Evolutionary conservation across 2,113 vertebrate genomes (phyloP), one percentile per base, ranked within the genome.

Genomic region (Dicerorhinus sumatrensis): DNA sequence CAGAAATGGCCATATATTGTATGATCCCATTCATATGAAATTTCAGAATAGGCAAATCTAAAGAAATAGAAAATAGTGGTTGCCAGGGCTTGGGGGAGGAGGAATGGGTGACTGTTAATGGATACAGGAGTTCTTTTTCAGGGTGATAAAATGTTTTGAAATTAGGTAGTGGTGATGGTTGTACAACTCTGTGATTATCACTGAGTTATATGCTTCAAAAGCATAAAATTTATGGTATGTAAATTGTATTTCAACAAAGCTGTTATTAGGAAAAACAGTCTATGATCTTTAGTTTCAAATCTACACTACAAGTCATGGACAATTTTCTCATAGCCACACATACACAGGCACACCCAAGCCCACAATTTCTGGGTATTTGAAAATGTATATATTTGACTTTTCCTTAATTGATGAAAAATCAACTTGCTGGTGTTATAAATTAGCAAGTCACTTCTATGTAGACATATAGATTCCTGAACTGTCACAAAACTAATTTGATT

Each of bases 1-100:
- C 29, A 65, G 25, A 87, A 92, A 54, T 79, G 16, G 20, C 5
- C 23, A 85, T 23, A 63, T 11, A 16, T 65, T 87, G 1, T 63
- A 54, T 51, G n/a, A 93, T 84, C 84, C 12, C n/a, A 70, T 33
- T 87, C 92, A 84, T 23, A 58, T 87, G 67, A 95, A 79, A 80
- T 76, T 83, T 93, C 36, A 51, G 51, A 96, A 39, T 76, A 79
- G 23, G 31, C 17, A 83, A 94, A 88, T 56, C 17, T 31, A 87
- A 27, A 92, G 65, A 93, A 96, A 96, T 1, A 83, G 21, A 76
- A 94, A 69, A 27, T 36, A 51, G 33, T 69, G 29, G 46, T 73
- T 87, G 48, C 31, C 23, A 69, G 20, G 16, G 4, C 1, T n/a
- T 88, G 5, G 31, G 27, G 42, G 16, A 93, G 42, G 10, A 10